Conservation (phyloP, 2,797 vertebrate genomes). For the Scleropages formosus region DNA sequence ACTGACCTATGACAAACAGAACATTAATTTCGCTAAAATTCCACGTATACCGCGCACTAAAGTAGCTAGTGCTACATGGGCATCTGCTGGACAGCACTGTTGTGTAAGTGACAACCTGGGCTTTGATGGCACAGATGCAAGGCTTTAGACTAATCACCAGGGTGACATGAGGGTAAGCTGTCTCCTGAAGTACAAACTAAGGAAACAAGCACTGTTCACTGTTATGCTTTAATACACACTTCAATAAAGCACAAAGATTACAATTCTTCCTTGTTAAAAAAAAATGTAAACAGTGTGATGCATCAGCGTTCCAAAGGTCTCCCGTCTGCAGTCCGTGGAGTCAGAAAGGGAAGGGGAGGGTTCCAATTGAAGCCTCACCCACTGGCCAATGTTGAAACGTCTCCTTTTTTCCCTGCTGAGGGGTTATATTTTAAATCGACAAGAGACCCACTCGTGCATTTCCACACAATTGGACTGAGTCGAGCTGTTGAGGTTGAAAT, state of each 20-base stretch:
- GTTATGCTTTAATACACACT: constrained; percentile 46
- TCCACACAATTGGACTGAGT: not conserved
- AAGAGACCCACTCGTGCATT: not conserved
- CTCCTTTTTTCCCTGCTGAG: not conserved
- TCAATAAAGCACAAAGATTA: constrained; percentile 67
- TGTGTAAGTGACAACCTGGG: too few relatives aligned
- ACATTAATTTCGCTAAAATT: too few relatives aligned
- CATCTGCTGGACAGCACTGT: too few relatives aligned
- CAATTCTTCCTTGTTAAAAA: constrained; percentile 37
- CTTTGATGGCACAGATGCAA: too few relatives aligned
- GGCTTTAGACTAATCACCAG: too few relatives aligned
- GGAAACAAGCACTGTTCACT: constrained; percentile 15
- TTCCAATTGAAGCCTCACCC: not conserved
- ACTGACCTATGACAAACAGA: too few relatives aligned
- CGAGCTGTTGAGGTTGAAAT: constrained; percentile 21
- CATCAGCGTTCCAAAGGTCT: constrained; percentile 48
- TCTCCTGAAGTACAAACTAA: too few relatives aligned
- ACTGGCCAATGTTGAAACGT: constrained; percentile 1
- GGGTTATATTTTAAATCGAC: constrained; percentile 15
- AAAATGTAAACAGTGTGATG: constrained; percentile 67
- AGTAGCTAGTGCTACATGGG: too few relatives aligned
- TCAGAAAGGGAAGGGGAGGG: not conserved
- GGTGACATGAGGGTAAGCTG: too few relatives aligned
- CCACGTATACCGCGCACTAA: too few relatives aligned
- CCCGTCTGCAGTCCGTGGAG: not conserved